These are phyloP conservation scores for Bicyclus anynana DNA, from an alignment of 1,140 invertebrate genomes.

Conservation along the genomic window DNA sequence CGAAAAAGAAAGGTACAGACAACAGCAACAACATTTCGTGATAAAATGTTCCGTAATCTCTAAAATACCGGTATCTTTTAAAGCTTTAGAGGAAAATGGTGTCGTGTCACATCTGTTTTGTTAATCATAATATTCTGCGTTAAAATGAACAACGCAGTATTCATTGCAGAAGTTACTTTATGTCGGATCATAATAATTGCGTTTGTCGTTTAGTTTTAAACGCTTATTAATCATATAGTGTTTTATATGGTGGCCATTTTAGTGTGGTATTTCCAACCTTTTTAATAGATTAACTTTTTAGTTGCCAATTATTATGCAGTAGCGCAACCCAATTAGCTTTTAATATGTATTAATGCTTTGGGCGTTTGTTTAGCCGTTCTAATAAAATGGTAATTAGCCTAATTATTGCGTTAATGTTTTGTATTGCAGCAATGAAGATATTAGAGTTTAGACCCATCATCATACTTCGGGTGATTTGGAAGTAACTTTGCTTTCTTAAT, in stretches of 20 bases:
- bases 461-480: no score
- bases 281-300: constrained; percentile 1
- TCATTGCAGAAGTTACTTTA: constrained; percentile 50
- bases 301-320: background rate
- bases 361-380: background rate
- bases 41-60: no score
- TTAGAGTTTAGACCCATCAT: no score
- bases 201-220: constrained; percentile 39
- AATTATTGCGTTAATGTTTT: no score
- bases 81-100: no score
- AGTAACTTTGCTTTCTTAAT: no score
- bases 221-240: constrained; percentile 22
- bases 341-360: background rate
- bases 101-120: background rate
- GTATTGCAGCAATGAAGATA: no score
- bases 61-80: no score
- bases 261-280: background rate
- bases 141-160: constrained; percentile 38
- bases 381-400: no score
- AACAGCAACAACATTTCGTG: no score
- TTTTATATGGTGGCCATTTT: constrained; percentile 7
- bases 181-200: constrained; percentile 39
- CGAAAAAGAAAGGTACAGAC: no score
- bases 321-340: background rate
- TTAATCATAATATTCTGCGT: constrained; percentile 31